Percentiles rank a stretch among this genome's conserved stretches.
Conservation (phyloP, 2,888 invertebrate species). For the Eueremaeus valkanovi region DNA sequence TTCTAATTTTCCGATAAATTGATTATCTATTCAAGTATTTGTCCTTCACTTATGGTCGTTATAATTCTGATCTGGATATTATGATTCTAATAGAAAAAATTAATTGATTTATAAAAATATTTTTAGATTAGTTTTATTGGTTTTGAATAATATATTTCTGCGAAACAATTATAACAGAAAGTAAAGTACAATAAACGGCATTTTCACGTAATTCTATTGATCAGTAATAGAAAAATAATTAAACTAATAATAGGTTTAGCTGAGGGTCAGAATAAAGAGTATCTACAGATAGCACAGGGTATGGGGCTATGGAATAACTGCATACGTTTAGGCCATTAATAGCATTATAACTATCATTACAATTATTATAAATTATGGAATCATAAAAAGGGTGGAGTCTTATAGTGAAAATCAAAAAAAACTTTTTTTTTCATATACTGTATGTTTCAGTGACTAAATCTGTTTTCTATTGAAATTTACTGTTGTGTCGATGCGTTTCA, state of each 20-base stretch:
- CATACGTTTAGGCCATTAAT: background rate
- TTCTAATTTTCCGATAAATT: too few relatives aligned
- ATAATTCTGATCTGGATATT: too few relatives aligned
- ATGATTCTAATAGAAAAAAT: too few relatives aligned
- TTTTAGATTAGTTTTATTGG: too few relatives aligned
- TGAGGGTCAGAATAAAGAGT: background rate
- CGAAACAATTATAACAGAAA: background rate
- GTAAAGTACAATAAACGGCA: background rate
- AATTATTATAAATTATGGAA: background rate
- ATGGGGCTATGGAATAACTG: background rate
- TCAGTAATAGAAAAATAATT: constrained; percentile 1
- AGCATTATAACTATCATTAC: background rate
- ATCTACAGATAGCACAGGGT: background rate
- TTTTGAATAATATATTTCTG: background rate
- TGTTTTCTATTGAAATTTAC: background rate
- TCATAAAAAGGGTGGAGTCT: constrained; percentile 5
- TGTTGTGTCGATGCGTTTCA: background rate
- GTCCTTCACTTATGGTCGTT: too few relatives aligned
- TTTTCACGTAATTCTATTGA: background rate
- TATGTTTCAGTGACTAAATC: background rate
- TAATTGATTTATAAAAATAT: too few relatives aligned
- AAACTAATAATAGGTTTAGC: background rate
- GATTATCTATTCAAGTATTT: too few relatives aligned
- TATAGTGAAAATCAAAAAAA: background rate
- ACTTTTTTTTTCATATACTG: background rate